Evolutionary conservation across 2,113 vertebrate species (phyloP), one percentile per base, ranked within the genome.

Genomic region (Varanus salvator): DNA sequence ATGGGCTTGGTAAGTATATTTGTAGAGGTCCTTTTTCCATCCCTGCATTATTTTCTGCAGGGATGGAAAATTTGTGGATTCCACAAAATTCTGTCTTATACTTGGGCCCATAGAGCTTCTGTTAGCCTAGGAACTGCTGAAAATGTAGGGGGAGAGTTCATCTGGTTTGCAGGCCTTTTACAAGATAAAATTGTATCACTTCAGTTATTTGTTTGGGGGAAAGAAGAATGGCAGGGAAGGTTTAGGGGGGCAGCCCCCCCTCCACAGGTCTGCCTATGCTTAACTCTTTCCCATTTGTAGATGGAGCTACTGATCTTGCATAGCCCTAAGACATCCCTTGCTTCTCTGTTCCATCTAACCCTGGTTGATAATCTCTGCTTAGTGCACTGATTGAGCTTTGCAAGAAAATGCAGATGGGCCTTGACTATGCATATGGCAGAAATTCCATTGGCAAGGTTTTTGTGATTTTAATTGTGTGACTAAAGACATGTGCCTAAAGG

Each of bases 381-480:
- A 6, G 8, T 44, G 71, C 31, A 34, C 17, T 52, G 50, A 11
- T 29, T 64, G 34, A 23, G 3, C 2, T 85, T 86, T 27, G 23
- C 21, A 75, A 12, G 74, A 52, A 86, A 60, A 8, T 75, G 71
- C 38, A 15, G 14, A 9, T 75, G 50, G 38, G 72, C 68, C 21
- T 60, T 1, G 68, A 21, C 44, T 31, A n/a, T 57, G 8, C n/a
- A 34, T 27, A 38, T 29, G 48, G 27, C 50, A 54, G 50, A 89
- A 90, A 86, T 90, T 93, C 34, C 93, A 0, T 80, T 90, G 69
- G 91, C 89, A 90, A 83, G 50, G 38, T 44, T 80, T 84, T 87
- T 54, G 11, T 54, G 54, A 54, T 12, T 54, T 54, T 54, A 54
- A 54, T 54, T 54, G 11, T 54, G 11, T 54, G 54, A 54, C 54